phyloP scores from a whole-genome alignment of 2,888 invertebrate species.

The Philereme transversata region DNA sequence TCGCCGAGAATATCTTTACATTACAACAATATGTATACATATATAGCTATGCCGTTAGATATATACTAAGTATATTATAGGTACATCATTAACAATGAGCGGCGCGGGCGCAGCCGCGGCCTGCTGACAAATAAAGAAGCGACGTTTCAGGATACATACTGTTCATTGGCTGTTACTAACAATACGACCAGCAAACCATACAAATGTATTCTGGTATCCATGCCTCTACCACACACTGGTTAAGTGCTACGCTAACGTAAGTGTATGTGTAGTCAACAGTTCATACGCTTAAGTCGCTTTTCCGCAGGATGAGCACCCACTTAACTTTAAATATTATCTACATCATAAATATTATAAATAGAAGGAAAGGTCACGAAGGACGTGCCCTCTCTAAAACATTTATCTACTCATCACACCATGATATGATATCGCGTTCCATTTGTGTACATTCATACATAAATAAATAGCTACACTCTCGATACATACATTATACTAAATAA shows the following conservation, averaged over 20 bases:
- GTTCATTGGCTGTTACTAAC: no score
- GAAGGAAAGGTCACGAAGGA: no score
- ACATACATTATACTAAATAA: no score
- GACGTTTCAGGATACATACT: neutral
- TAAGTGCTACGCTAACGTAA: no score
- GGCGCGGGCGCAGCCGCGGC: neutral
- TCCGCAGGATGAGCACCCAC: no score
- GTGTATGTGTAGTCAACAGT: no score
- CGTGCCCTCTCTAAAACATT: neutral
- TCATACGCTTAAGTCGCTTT: no score
- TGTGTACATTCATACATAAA: conserved; percentile 32
- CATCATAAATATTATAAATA: no score
- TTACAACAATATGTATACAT: conserved; percentile 54
- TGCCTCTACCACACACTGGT: no score
- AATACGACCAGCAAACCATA: no score
- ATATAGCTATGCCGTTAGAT: conserved; percentile 47
- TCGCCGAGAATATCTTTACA: conserved; percentile 44
- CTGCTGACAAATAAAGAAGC: neutral
- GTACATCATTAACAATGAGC: neutral
- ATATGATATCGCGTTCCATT: conserved; percentile 69
- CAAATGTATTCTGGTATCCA: no score
- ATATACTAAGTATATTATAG: conserved; percentile 13
- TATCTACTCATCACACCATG: conserved; percentile 64
- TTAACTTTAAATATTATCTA: no score
- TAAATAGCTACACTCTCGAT: conserved; percentile 9